Evolutionary conservation across 2,113 vertebrate genomes (phyloP).

Genomic region (Platysternon megacephalum): DNA sequence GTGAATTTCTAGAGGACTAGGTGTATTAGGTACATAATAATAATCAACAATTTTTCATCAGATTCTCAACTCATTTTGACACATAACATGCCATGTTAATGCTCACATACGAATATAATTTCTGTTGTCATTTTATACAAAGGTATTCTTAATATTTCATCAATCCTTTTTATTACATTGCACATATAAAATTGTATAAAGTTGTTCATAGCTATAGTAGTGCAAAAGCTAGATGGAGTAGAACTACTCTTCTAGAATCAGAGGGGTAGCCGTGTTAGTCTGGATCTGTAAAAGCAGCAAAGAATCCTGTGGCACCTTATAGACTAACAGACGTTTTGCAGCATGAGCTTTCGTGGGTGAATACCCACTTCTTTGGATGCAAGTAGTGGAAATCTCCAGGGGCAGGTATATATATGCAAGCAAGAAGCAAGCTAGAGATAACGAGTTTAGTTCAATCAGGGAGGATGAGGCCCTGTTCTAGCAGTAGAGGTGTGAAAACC

Average conservation of each 20-base stretch:
- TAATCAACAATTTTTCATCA: background rate
- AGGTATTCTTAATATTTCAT: background rate
- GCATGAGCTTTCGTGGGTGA: too few species aligned
- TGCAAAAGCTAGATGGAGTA: background rate
- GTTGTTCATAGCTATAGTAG: background rate
- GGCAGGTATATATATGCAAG: too few species aligned
- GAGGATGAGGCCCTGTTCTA: too few species aligned
- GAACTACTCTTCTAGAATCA: background rate
- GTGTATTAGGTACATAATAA: background rate
- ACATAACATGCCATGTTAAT: background rate
- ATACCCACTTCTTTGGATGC: too few species aligned
- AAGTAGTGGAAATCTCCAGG: too few species aligned
- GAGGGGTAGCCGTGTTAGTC: too few species aligned
- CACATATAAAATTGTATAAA: background rate
- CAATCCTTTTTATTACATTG: background rate
- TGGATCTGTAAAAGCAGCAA: too few species aligned
- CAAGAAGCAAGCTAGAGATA: too few species aligned
- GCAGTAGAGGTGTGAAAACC: too few species aligned
- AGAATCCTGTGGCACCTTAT: too few species aligned
- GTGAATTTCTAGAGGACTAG: background rate
- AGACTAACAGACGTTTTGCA: too few species aligned
- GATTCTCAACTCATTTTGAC: background rate
- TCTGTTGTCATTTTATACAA: background rate
- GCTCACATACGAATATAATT: background rate
- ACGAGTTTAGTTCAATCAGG: too few species aligned